Evolutionary conservation across 2,888 invertebrate species (phyloP).

Genomic region (Blastobasis adustella): DNA sequence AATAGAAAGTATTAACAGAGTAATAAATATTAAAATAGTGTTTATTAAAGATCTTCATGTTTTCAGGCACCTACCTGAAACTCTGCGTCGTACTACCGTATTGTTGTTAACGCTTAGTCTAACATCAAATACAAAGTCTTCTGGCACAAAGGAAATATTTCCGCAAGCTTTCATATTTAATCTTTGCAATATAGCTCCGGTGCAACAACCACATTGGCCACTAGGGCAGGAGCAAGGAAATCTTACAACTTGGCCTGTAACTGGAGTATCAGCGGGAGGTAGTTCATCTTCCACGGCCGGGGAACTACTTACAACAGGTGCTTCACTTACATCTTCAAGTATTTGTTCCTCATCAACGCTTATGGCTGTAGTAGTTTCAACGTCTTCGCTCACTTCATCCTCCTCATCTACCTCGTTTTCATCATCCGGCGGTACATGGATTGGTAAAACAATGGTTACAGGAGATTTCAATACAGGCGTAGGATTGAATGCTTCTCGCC

Average conservation of each 20-base stretch:
- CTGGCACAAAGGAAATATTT: slow-evolving; percentile 85
- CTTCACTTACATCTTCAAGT: slow-evolving; percentile 20
- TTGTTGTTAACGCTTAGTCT: slow-evolving; percentile 82
- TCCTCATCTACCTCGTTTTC: slow-evolving; percentile 25
- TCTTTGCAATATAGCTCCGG: slow-evolving; percentile 76
- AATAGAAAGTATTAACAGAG: slow-evolving; percentile 21
- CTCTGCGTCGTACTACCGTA: slow-evolving; percentile 80
- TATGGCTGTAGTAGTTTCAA: slow-evolving; percentile 13
- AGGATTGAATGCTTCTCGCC: slow-evolving; percentile 50
- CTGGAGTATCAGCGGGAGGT: not conserved
- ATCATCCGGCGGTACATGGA: slow-evolving; percentile 49
- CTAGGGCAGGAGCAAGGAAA: slow-evolving; percentile 77
- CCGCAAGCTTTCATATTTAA: slow-evolving; percentile 85
- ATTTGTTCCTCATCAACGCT: slow-evolving; percentile 14
- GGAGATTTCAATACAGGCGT: slow-evolving; percentile 57
- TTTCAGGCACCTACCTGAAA: slow-evolving; percentile 77
- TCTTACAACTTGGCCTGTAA: slow-evolving; percentile 57
- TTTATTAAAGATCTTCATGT: not conserved
- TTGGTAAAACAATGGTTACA: slow-evolving; percentile 54
- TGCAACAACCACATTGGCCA: slow-evolving; percentile 82
- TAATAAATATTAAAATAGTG: not conserved
- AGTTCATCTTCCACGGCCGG: slow-evolving; percentile 33
- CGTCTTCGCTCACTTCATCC: slow-evolving; percentile 3
- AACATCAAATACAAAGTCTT: slow-evolving; percentile 87
- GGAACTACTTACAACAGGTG: slow-evolving; percentile 18